Base-by-base conservation (phyloP, 1,140 invertebrate species). In the Holotrichia oblita region DNA sequence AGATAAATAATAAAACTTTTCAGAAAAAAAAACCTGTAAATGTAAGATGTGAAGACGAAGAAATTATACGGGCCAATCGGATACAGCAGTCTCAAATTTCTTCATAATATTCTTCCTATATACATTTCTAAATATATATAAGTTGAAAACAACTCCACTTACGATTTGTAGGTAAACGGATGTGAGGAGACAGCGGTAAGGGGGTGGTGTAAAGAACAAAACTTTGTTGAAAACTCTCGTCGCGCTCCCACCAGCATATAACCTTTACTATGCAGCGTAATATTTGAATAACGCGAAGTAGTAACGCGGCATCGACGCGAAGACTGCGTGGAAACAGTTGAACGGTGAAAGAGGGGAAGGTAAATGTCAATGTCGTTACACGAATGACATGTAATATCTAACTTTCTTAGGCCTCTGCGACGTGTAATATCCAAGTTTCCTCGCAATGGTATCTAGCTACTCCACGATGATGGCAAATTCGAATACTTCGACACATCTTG, bases 311-410 rank as follows among this genome's bases (percentile, higher is more conserved):
- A 2, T 10, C 44, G n/a, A 48, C 0, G 44, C 44, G 44, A 48
- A 48, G n/a, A n/a, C 44, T 48, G 4, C 44, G 6, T n/a, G 44
- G 12, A 2, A 48, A 12, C 12, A 48, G 12, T 14, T 10, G 44
- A 48, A 12, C 12, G 44, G 4, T 4, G 44, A 10, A n/a, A 3
- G 44, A 48, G 44, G 3, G n/a, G 44, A n/a, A 48, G 41, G 44
- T 64, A 64, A 64, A 64, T 64, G 61, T 64, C 61, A 64, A 64
- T 64, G 61, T 64, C 61, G 61, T 64, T 64, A 64, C 22, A 64
- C 55, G 61, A 17, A 64, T 64, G 61, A 64, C 61, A 64, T 64
- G 61, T 64, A 64, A 64, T 64, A 64, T 64, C 61, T 64, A 64
- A 64, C 61, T 64, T 64, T 64, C 61, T 27, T 64, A 64, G 61